Conservation (phyloP, 2,797 vertebrate genomes). For the Danio aesculapii region DNA sequence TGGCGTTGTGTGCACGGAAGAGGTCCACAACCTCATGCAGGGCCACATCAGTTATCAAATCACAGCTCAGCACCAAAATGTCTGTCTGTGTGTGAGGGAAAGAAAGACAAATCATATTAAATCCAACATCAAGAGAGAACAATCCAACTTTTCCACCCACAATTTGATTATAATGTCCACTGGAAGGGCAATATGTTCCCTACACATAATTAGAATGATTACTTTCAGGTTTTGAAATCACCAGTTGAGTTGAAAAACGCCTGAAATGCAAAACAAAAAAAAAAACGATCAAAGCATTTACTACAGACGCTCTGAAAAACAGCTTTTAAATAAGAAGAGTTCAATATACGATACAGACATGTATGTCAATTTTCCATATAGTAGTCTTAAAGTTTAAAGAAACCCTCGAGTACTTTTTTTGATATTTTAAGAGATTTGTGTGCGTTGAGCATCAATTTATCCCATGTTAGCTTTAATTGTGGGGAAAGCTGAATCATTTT, state of each 20-base stretch:
- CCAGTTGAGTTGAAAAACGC: conserved; percentile 27
- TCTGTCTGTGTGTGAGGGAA: conserved; percentile 82
- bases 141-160: conserved; percentile 14
- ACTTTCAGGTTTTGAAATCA: conserved; percentile 35
- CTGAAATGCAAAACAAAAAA: neutral
- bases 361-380: too few relatives aligned
- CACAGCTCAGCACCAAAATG: conserved; percentile 93
- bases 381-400: too few relatives aligned
- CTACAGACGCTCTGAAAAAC: neutral
- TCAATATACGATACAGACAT: too few relatives aligned
- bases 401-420: too few relatives aligned
- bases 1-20: conserved; percentile 93
- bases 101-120: neutral
- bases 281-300: neutral
- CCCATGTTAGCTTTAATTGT: too few relatives aligned
- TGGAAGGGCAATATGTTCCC: conserved; percentile 18
- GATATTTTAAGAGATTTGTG: too few relatives aligned
- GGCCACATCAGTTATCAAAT: conserved; percentile 94
- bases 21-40: conserved; percentile 96
- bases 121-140: neutral
- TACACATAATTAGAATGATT: conserved; percentile 35
- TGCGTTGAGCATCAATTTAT: too few relatives aligned
- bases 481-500: too few relatives aligned
- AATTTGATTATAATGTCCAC: conserved; percentile 30
- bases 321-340: too few relatives aligned